Conservation (phyloP, 2,888 invertebrate species). For the Drosophila nr. fundita region DNA sequence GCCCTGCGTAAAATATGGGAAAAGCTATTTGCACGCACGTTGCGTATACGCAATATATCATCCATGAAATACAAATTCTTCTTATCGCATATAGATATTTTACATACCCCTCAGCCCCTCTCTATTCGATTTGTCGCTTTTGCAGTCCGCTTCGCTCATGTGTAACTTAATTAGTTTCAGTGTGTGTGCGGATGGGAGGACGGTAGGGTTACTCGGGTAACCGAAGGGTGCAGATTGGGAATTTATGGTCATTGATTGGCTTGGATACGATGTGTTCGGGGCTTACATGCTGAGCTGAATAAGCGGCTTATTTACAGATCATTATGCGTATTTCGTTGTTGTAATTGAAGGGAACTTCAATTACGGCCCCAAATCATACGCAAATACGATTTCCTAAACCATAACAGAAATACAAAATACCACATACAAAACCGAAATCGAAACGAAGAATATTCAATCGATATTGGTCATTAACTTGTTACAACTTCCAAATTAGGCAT, state of each 20-base stretch:
- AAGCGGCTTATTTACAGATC: slow-evolving; percentile 60
- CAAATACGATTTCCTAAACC: background rate
- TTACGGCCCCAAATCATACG: background rate
- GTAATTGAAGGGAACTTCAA: slow-evolving; percentile 39
- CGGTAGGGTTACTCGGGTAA: background rate
- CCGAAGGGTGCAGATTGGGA: slow-evolving; percentile 9
- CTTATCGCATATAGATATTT: slow-evolving; percentile 10
- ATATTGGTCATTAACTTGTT: slow-evolving; percentile 57
- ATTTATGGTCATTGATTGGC: slow-evolving; percentile 52
- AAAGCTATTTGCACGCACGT: slow-evolving; percentile 6
- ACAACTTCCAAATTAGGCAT: slow-evolving; percentile 55
- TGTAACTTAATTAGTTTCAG: slow-evolving; percentile 73
- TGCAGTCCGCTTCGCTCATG: slow-evolving; percentile 42
- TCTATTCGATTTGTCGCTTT: slow-evolving; percentile 48
- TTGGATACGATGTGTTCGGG: slow-evolving; percentile 9
- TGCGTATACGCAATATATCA: slow-evolving; percentile 47
- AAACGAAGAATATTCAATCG: slow-evolving; percentile 20
- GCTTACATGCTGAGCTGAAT: slow-evolving; percentile 19
- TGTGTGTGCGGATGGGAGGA: slow-evolving; percentile 49
- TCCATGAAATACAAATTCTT: slow-evolving; percentile 1
- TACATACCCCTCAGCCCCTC: slow-evolving; percentile 3
- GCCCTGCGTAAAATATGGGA: background rate
- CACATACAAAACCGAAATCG: background rate
- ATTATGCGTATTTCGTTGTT: slow-evolving; percentile 48
- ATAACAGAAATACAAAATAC: background rate